Base-by-base conservation (phyloP, 2,797 vertebrate genomes). In the Heliangelus exortis region DNA sequence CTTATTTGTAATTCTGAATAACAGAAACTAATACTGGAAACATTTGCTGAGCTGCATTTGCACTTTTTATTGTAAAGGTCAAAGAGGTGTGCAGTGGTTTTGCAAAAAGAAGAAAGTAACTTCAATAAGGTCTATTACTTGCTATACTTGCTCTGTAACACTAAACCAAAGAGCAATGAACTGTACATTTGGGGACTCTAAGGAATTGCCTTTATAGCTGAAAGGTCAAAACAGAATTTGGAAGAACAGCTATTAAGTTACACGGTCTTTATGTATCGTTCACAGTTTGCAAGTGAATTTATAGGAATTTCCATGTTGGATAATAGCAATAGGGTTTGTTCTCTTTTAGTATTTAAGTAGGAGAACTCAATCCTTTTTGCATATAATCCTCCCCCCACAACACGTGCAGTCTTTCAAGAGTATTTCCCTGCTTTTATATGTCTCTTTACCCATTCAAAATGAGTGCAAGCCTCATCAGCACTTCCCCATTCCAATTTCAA, bases 151-250 rank as follows among this genome's bases (percentile, higher is more conserved):
- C 50, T 90, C 53, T 85, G 83, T 93, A 96, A 95, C 89, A 78
- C 87, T 88, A 94, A 93, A 77, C 61, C 75, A 96, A 95, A 96
- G 84, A 91, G 90, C 86, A 96, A 75, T 93, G 90, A 96, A 96
- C 92, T 96, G 72, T 90, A 95, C 91, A 58, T 96, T 95, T 53
- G 36, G 89, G 95, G 93, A 92, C 85, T 69, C 96, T 61, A 91
- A 95, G 92, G 96, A 97, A 96, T 95, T 97, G 88, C 75, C 91
- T 97, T 96, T 97, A 93, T 72, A 95, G 84, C 89, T 65, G 63
- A 96, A 91, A 97, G 93, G 93, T 93, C 95, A 94, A 86, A 94
- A 87, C 73, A 76, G 81, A 92, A 95, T 89, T 95, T 95, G 87
- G 91, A 95, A 91, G 89, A 96, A 20, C 51, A 93, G 80, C 91